Base-by-base conservation (phyloP, 2,888 invertebrate genomes). In the Resseliella maxima region DNA sequence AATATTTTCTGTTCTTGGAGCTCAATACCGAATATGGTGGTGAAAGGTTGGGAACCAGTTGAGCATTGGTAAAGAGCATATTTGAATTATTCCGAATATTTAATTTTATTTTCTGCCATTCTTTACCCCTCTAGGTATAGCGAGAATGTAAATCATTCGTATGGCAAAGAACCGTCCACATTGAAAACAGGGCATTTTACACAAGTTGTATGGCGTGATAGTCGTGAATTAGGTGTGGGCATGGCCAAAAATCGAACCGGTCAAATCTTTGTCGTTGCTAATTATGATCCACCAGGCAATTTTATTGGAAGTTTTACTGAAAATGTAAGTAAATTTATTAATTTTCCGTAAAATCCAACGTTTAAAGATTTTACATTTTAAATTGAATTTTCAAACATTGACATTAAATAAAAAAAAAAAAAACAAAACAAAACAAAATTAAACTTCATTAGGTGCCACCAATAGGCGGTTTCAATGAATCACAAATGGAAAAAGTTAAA, bases 251-350 rank as follows among this genome's bases (percentile, higher is more conserved):
- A 89, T 88, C 93, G 94, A 86, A 94, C 94, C 87, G 96, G 83
- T n/a, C 83, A 83, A 83, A 83, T 83, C 6, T 83, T 83, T 24
- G 24, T 83, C 95, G 0, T 98, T 0, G 96, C 95, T 54, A 95
- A 97, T 90, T 98, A 98, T 90, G 94, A 93, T 88, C 98, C 98
- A 0, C 95, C 97, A 0, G 98, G 97, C 6, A 98, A 98, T 90
- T 95, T 95, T 88, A 93, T 95, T 85, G 96, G 96, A 15, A 94
- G 94, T 89, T 96, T 95, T 89, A 92, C 93, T 5, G 93, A 92
- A 85, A 95, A 96, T 89, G 96, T 96, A 8, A 8, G 5, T 41
- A 41, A 8, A 41, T 41, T 12, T 8, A 41, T 41, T 41, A 12
- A 41, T 41, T 41, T 41, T 41, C 6, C 12, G 5, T 41, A 8